Percentiles rank a stretch among this genome's conserved stretches.
These are phyloP conservation scores for Reticulitermes lucifugus DNA, from an alignment of 2,888 invertebrate species.

Conservation along the genomic window DNA sequence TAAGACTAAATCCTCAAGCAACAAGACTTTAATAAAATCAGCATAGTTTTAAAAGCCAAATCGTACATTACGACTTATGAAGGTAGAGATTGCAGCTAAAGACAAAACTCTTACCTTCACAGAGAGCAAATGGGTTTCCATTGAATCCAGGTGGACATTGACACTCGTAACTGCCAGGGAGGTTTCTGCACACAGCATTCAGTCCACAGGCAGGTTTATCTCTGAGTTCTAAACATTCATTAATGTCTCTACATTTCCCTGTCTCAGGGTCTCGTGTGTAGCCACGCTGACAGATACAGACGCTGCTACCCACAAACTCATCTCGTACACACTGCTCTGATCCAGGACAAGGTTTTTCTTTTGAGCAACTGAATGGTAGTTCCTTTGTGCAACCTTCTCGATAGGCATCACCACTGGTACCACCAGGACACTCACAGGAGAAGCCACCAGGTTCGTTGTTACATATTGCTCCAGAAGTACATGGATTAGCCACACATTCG, in stretches of 20 bases:
- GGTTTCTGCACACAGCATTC: slow-evolving; percentile 91
- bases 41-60: too few relatives aligned
- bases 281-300: slow-evolving; percentile 91
- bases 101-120: slow-evolving; percentile 69
- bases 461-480: slow-evolving; percentile 87
- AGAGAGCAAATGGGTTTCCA: slow-evolving; percentile 89
- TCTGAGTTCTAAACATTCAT: slow-evolving; percentile 83
- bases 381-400: slow-evolving; percentile 79
- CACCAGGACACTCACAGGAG: slow-evolving; percentile 87
- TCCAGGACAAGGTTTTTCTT: slow-evolving; percentile 80
- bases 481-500: slow-evolving; percentile 86
- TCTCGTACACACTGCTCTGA: slow-evolving; percentile 90
- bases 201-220: slow-evolving; percentile 87
- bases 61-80: too few relatives aligned
- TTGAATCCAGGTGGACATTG: slow-evolving; percentile 89
- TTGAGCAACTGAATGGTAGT: slow-evolving; percentile 74
- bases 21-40: too few relatives aligned
- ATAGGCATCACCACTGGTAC: slow-evolving; percentile 79
- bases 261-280: slow-evolving; percentile 81
- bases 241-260: slow-evolving; percentile 84
- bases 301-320: slow-evolving; percentile 78
- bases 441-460: slow-evolving; percentile 89
- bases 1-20: too few relatives aligned
- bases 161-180: slow-evolving; percentile 94
- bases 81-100: too few relatives aligned